phyloP scores from a whole-genome alignment of 2,113 vertebrate species.

The Fulmarus glacialis region DNA sequence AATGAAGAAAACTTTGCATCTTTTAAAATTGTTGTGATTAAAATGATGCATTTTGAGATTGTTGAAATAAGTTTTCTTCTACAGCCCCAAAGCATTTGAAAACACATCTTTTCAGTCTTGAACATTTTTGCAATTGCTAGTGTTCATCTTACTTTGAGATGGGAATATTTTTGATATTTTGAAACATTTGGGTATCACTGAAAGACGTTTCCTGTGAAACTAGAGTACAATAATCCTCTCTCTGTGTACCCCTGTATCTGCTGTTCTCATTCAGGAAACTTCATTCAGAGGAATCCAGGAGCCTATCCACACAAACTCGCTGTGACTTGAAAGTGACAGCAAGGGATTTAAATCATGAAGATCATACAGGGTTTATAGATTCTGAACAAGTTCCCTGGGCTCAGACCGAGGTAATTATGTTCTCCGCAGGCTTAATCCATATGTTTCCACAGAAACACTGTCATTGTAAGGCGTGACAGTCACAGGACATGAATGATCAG shows the following conservation, averaged over 20 bases:
- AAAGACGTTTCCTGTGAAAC: background rate
- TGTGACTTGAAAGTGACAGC: background rate
- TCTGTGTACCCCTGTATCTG: background rate
- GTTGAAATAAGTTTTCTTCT: background rate
- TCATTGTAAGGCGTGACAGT: background rate
- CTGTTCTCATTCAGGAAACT: background rate
- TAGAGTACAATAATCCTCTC: background rate
- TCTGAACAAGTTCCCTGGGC: background rate
- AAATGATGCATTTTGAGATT: background rate
- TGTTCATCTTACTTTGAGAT: background rate
- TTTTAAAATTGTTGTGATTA: background rate
- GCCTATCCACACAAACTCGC: background rate
- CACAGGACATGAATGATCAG: background rate
- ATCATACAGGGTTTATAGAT: background rate
- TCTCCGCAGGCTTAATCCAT: background rate
- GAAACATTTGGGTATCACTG: background rate
- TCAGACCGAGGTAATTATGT: background rate
- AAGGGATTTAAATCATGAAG: background rate
- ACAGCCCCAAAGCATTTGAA: background rate
- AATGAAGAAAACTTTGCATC: background rate
- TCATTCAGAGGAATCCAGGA: background rate
- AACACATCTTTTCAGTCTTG: background rate
- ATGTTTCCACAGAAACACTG: background rate
- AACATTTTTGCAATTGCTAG: background rate
- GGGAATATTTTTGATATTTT: background rate